Base-by-base conservation (phyloP, 1,140 invertebrate genomes). In the Akabosia matsudoensis region DNA sequence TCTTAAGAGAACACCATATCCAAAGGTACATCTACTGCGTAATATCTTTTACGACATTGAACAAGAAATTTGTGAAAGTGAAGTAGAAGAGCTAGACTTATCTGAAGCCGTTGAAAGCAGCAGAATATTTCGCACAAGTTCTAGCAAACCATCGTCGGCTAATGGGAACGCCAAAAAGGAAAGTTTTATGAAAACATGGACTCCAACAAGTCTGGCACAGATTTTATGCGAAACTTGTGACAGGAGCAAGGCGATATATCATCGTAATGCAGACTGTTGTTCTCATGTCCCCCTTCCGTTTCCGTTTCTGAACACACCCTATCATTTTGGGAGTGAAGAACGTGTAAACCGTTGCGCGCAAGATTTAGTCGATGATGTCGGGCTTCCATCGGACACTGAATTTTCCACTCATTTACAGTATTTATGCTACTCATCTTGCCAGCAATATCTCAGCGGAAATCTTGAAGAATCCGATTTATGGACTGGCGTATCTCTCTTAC, bases 201-300 rank as follows among this genome's bases (percentile, higher is more conserved):
- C 10, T 4, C 10, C 61, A 4, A 10, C 24, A 28, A 7, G 10
- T 31, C 10, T 67, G 24, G 24, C 61, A 7, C 10, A 28, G 1
- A 13, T 31, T 67, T 22, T 67, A 7, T 67, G 61, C 30, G 61
- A 28, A 10, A 28, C 61, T 13, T 67, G 61, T 30, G 61, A 67
- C 28, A 7, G 61, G 22, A 7, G 3, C 4, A 24, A 31, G 24
- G 61, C 28, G 28, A 7, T 67, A 7, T 67, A 67, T 22, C 61
- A 67, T 30, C 22, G 61, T 10, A 67, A 67, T 31, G 61, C 26
- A 28, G 61, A 67, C 30, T 67, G 61, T 67, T 67, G 61, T 30
- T 16, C 7, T 7, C 28, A 28, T n/a, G 61, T 67, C 13, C n/a
- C 61, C 61, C 28, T 67, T 30, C 61, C 61, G 1, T 67, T 67